Conservation (phyloP, 2,888 invertebrate genomes). For the Ophion costatus region DNA sequence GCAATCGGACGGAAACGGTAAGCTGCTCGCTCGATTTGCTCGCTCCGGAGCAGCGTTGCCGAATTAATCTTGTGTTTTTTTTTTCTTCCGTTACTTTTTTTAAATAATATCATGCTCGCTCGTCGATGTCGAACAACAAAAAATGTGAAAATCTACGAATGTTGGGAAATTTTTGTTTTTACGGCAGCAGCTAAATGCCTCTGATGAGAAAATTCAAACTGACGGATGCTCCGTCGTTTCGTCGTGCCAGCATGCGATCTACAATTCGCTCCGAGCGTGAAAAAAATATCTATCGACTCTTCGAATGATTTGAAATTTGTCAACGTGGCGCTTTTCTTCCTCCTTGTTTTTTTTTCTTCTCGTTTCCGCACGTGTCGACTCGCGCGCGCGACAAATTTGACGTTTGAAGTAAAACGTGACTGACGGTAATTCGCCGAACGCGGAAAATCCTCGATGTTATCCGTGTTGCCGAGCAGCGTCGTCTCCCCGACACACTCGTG, state of each 20-base stretch:
- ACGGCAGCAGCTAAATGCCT: not conserved
- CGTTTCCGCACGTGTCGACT: slow-evolving; percentile 22
- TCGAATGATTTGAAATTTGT: slow-evolving; percentile 7
- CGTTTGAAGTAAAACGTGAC: slow-evolving; percentile 7
- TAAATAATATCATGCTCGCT: not conserved
- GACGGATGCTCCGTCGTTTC: slow-evolving; percentile 14
- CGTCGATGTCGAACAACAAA: too few species aligned
- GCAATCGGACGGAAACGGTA: not conserved
- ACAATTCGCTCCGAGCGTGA: slow-evolving; percentile 31
- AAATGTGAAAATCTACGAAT: too few species aligned
- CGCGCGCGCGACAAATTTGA: slow-evolving; percentile 4
- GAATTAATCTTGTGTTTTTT: not conserved
- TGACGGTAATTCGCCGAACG: not conserved
- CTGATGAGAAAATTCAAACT: not conserved
- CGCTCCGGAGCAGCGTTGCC: not conserved
- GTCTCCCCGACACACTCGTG: slow-evolving; percentile 22
- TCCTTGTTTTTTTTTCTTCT: not conserved
- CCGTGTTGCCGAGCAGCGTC: slow-evolving; percentile 23
- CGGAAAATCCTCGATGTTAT: slow-evolving; percentile 27
- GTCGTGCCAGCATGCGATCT: slow-evolving; percentile 30
- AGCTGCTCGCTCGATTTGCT: not conserved
- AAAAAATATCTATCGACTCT: slow-evolving; percentile 24
- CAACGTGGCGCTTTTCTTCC: slow-evolving; percentile 26
- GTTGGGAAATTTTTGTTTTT: not conserved
- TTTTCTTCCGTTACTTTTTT: not conserved